These are phyloP conservation scores for Tethya wilhelma DNA, from an alignment of 37 sponge, comb jelly and placozoan genomes.

Conservation along the genomic window DNA sequence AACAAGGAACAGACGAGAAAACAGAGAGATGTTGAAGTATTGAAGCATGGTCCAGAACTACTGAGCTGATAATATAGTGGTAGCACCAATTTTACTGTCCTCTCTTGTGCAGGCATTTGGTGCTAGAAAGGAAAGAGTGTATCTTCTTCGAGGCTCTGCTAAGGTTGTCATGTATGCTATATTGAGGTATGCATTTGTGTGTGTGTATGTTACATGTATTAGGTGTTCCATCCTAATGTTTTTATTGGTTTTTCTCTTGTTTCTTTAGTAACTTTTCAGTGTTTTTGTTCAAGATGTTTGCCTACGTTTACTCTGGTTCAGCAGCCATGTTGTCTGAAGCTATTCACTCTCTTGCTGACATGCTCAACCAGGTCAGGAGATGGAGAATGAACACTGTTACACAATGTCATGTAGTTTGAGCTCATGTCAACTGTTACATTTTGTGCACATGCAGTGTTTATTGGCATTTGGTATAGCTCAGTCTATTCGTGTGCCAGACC, in stretches of 20 bases:
- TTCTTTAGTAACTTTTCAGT: conserved; percentile 84
- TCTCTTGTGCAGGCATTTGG: conserved; percentile 73
- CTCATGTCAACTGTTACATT: not conserved
- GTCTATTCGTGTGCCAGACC: conserved; percentile 90
- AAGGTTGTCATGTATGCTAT: conserved; percentile 87
- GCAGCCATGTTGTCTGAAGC: conserved; percentile 96
- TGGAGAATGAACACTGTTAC: no score
- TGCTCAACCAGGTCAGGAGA: conserved; percentile 91
- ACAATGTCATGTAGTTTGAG: not conserved
- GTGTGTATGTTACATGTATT: not conserved
- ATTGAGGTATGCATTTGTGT: conserved; percentile 50
- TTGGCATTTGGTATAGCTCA: conserved; percentile 92
- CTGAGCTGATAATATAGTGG: not conserved
- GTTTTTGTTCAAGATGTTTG: conserved; percentile 74
- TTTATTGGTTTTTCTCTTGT: not conserved
- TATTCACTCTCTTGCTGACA: conserved; percentile 94
- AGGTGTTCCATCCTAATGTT: no score
- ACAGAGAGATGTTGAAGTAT: conserved; percentile 63
- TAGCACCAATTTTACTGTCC: not conserved
- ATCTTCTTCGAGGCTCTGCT: conserved; percentile 82
- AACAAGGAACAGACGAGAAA: conserved; percentile 59
- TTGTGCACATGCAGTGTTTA: conserved; percentile 67
- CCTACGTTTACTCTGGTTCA: conserved; percentile 94
- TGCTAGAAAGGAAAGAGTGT: conserved; percentile 59
- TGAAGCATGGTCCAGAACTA: not conserved